These are phyloP conservation scores for Clinocottus analis DNA, from an alignment of 2,113 vertebrate genomes.

Conservation along the genomic window DNA sequence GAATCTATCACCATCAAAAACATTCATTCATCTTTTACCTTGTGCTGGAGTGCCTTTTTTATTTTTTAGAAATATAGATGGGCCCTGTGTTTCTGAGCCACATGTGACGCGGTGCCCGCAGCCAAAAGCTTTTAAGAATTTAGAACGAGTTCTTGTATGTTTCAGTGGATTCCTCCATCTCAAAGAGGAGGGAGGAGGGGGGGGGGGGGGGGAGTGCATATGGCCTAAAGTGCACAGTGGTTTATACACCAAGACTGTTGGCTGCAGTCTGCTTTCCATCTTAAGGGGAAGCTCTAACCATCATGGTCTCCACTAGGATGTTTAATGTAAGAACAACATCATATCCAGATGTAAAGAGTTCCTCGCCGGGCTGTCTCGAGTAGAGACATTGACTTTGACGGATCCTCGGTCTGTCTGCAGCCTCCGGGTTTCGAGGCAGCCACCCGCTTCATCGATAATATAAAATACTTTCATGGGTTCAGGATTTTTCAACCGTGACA, in stretches of 20 bases:
- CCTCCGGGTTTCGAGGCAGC: constrained; percentile 49
- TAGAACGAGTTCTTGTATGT: constrained; percentile 26
- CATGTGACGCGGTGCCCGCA: constrained; percentile 7
- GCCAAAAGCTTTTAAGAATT: constrained; percentile 52
- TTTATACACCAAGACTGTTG: not conserved
- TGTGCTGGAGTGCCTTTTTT: constrained; percentile 16
- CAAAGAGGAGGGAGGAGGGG: constrained; percentile 9
- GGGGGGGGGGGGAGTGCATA: constrained; percentile 10
- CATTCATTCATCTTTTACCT: constrained; percentile 43
- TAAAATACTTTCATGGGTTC: constrained; percentile 17
- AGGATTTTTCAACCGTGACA: constrained; percentile 18
- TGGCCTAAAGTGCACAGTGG: constrained; percentile 17
- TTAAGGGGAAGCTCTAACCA: constrained; percentile 16
- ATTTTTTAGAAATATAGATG: constrained; percentile 14
- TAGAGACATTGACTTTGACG: constrained; percentile 45
- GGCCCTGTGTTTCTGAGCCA: constrained; percentile 23
- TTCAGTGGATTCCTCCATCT: constrained; percentile 24
- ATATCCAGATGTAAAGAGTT: constrained; percentile 41
- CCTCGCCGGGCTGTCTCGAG: constrained; percentile 46
- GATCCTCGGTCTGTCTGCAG: constrained; percentile 42
- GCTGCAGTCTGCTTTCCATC: constrained; percentile 5
- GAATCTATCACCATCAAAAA: constrained; percentile 50
- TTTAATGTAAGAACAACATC: constrained; percentile 15
- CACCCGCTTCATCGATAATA: constrained; percentile 40
- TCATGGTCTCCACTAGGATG: constrained; percentile 6